Base-by-base conservation (phyloP, 1,140 invertebrate species). In the Bacillus rossius region DNA sequence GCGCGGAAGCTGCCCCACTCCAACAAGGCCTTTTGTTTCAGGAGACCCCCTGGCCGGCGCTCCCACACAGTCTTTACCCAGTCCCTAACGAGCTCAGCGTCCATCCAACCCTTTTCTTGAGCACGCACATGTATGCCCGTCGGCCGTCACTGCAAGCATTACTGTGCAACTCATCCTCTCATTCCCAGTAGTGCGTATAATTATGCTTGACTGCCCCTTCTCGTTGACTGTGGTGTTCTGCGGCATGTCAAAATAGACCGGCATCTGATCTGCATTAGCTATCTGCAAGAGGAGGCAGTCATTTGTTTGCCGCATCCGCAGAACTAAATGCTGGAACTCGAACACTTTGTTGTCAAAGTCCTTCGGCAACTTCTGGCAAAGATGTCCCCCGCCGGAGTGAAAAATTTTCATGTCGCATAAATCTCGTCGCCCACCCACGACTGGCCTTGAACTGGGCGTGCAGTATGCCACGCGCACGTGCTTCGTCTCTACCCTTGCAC, bases 211-310 rank as follows among this genome's bases (percentile, higher is more conserved):
- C n/a, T 41, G 23, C 16, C 58, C 61, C 43, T 53, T 59, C 23
- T 29, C 38, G 29, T n/a, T 20, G 17, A 62, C 38, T 40, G 61
- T 60, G 16, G 29, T 51, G 23, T 56, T 62, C 19, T 34, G 29
- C 14, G 57, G 25, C 61, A 62, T 53, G 40, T 60, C 57, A 56
- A 62, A 62, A 20, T 50, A 55, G 19, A 62, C 26, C 20, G 61
- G 41, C 17, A 34, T 60, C 41, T 62, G 8, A 40, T 62, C 51
- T 22, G 49, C 42, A 41, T 60, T 62, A n/a, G 26, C 61, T 10
- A 60, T 60, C 42, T 62, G 61, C 10, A 10, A 34, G 4, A 34
- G 29, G 5, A 34, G 4, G 29, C 10, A 34, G 10, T 34, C 29
- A 34, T 34, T 34, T 34, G 29, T 34, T 34, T 34, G 55, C 16